Conservation (phyloP, 2,113 vertebrate species). For the Hippocampus abdominalis region DNA sequence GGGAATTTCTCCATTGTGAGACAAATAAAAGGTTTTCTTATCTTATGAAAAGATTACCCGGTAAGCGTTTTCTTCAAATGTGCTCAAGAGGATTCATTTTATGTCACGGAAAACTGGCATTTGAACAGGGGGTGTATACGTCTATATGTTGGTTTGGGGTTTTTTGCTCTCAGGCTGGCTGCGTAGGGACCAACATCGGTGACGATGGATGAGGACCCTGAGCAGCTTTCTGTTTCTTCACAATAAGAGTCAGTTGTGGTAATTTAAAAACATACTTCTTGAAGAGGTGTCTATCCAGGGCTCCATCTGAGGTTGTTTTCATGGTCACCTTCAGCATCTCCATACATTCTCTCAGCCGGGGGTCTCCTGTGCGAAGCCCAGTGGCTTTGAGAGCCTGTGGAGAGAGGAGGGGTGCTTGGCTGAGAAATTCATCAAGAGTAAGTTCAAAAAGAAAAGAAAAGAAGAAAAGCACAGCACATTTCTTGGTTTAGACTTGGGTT, state of each 20-base stretch:
- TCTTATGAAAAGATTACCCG: no score
- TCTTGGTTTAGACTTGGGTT: background rate
- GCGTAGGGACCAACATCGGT: background rate
- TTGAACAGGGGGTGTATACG: no score
- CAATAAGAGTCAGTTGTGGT: background rate
- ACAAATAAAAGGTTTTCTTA: no score
- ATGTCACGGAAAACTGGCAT: no score
- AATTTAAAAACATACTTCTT: constrained; percentile 83
- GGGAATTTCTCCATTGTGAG: no score
- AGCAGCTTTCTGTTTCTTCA: background rate
- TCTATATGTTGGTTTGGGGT: no score
- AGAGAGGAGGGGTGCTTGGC: constrained; percentile 11
- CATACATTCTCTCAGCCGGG: constrained; percentile 97
- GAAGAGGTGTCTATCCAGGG: constrained; percentile 96
- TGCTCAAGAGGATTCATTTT: no score
- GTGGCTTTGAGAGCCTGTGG: constrained; percentile 92
- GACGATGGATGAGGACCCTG: background rate
- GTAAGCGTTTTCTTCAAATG: no score
- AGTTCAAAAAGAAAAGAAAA: background rate
- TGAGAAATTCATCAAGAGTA: background rate
- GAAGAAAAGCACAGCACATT: background rate
- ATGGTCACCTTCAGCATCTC: constrained; percentile 95
- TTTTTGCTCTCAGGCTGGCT: background rate
- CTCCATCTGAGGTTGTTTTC: constrained; percentile 92
- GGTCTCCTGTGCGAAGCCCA: constrained; percentile 93